phyloP scores from a whole-genome alignment of 2,113 vertebrate species.

The Ictalurus furcatus region DNA sequence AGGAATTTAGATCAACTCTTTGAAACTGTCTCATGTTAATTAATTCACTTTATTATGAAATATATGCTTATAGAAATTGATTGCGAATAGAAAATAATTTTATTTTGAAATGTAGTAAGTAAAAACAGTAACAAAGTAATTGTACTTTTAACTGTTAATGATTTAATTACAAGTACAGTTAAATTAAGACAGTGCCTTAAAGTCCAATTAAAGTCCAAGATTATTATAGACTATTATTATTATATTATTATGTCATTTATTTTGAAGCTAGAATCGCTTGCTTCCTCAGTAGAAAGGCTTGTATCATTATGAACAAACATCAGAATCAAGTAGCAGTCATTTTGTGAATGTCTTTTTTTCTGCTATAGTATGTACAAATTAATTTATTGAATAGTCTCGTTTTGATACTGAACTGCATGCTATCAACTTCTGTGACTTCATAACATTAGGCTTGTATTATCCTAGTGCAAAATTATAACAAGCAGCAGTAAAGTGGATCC shows the following conservation, averaged over 20 bases:
- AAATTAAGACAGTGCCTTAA: background rate
- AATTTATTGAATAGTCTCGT: background rate
- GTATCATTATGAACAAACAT: background rate
- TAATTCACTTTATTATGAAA: background rate
- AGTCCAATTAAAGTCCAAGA: background rate
- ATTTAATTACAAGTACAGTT: background rate
- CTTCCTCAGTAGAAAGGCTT: background rate
- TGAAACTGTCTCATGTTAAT: background rate
- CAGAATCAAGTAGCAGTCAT: background rate
- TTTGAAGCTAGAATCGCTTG: background rate
- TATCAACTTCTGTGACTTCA: background rate
- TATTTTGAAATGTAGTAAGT: too few relatives aligned
- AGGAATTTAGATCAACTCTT: background rate
- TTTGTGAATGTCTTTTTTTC: background rate
- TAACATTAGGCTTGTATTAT: background rate
- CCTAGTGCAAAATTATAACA: background rate
- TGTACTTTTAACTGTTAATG: background rate
- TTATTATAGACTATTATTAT: background rate
- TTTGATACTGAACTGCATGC: background rate
- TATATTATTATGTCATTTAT: background rate
- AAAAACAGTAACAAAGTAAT: background rate
- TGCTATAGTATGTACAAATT: background rate
- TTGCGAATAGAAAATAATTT: too few relatives aligned
- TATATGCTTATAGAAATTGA: background rate
- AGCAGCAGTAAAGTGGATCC: background rate